Evolutionary conservation across 2,113 vertebrate species (phyloP), one percentile per base, ranked within the genome.

Genomic region (Laticauda laticaudata): DNA sequence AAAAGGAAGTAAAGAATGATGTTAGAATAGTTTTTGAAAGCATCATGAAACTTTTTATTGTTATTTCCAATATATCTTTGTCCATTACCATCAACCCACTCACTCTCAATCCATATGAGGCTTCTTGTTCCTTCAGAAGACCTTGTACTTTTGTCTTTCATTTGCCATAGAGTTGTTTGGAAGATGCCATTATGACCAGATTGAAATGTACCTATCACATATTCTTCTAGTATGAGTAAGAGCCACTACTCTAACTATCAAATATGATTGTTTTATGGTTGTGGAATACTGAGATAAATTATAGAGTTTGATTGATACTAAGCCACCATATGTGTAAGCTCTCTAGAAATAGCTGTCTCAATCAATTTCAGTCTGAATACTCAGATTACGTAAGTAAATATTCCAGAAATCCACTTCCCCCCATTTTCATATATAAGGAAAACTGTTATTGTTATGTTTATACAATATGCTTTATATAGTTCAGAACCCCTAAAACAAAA

Each of bases 401-500:
- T 92, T 51, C 48, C 48, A 69, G 56, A 59, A 56, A 23, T 86
- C 26, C 21, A n/a, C 12, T 45, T 9, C 21, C 12, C n/a, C 2
- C 5, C 54, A 53, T 39, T 29, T 39, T 43, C 48, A 61, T 88
- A 1, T 14, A n/a, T 29, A 88, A 94, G 87, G 23, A 53, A 92
- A 93, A 86, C n/a, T 59, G 91, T 91, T 87, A 57, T 0, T 11
- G 57, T 90, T 93, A 12, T 1, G 1, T 87, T 88, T 10, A 95
- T 92, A 29, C 64, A 94, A 29, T 10, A 95, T 92, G 48, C 0
- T 0, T n/a, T 69, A 0, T 29, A 2, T 54, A 91, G 59, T 90
- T 88, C 88, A 94, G 57, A 20, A 94, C 55, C 57, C 88, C 93
- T 54, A 57, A 57, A 57, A 57, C 2, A 57, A 91, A 87, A 1